These are phyloP conservation scores for Epistrophella euchroma DNA, from an alignment of 2,888 invertebrate species.

Conservation along the genomic window DNA sequence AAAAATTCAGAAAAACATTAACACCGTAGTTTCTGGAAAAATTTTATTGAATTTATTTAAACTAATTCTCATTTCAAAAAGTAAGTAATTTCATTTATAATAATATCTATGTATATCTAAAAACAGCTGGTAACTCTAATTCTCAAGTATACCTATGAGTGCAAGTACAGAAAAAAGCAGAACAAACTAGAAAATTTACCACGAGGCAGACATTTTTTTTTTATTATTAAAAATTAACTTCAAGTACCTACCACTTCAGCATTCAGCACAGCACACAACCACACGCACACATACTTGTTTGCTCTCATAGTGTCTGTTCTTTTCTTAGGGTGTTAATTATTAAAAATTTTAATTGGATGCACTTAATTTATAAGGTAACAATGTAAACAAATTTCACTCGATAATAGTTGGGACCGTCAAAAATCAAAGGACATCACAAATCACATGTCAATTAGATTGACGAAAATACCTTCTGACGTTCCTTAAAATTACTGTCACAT, in stretches of 20 bases:
- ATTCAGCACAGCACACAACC: conserved; percentile 17
- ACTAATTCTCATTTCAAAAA: too few species aligned
- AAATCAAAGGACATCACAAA: conserved; percentile 3
- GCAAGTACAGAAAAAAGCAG: conserved; percentile 35
- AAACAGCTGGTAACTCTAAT: not conserved
- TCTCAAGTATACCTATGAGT: not conserved
- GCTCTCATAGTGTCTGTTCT: not conserved
- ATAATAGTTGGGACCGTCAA: conserved; percentile 23
- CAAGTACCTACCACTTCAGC: conserved; percentile 54
- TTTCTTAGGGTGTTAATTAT: conserved; percentile 35
- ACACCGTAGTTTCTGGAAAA: too few species aligned
- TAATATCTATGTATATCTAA: too few species aligned
- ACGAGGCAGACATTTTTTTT: conserved; percentile 16
- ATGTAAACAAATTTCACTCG: conserved; percentile 63
- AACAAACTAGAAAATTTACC: conserved; percentile 44
- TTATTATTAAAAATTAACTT: conserved; percentile 47
- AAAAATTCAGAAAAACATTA: too few species aligned
- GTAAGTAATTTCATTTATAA: too few species aligned
- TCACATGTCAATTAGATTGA: not conserved
- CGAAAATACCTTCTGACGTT: conserved; percentile 49
- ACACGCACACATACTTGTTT: conserved; percentile 8
- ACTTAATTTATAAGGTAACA: conserved; percentile 63
- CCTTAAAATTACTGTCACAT: conserved; percentile 55
- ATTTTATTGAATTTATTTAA: too few species aligned
- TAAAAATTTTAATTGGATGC: conserved; percentile 71